These are phyloP conservation scores for Chrysodeixis includens DNA, from an alignment of 2,888 invertebrate genomes.

Conservation along the genomic window DNA sequence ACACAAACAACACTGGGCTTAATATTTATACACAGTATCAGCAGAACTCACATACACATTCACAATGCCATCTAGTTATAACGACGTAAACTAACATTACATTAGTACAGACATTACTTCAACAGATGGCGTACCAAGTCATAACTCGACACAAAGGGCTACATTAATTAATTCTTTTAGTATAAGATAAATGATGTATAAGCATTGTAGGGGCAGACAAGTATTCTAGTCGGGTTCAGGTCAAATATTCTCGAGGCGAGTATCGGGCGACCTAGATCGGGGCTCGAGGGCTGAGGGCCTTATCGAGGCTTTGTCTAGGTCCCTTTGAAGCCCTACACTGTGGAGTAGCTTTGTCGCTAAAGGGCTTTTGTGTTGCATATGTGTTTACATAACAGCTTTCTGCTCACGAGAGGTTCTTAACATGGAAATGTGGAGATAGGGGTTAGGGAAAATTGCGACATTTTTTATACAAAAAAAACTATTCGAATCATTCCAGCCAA, in stretches of 20 bases:
- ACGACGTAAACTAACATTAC: neutral
- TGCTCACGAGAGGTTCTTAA: neutral
- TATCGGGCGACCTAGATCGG: conserved; percentile 59
- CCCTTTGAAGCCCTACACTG: conserved; percentile 40
- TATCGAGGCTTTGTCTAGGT: conserved; percentile 53
- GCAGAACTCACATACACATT: too few species aligned
- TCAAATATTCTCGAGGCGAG: conserved; percentile 46
- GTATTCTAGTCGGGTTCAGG: conserved; percentile 20
- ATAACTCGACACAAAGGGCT: neutral
- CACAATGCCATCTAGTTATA: conserved; percentile 10
- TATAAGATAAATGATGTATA: neutral
- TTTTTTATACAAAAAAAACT: too few species aligned
- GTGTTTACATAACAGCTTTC: conserved; percentile 5
- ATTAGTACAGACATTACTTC: neutral
- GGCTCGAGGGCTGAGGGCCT: conserved; percentile 22
- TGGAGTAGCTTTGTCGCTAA: conserved; percentile 20
- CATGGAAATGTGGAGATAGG: neutral
- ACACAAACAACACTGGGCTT: conserved; percentile 39
- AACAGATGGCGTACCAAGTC: conserved; percentile 31
- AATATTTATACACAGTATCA: conserved; percentile 4
- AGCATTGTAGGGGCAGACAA: conserved; percentile 8
- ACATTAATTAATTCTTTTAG: neutral
- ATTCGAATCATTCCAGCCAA: too few species aligned
- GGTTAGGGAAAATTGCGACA: too few species aligned
- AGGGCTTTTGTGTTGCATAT: conserved; percentile 5